A percentile compares a stretch with the other conserved stretches of the same genome.
These are phyloP conservation scores for Polyploca ridens DNA, from an alignment of 2,888 invertebrate genomes.

Conservation along the genomic window DNA sequence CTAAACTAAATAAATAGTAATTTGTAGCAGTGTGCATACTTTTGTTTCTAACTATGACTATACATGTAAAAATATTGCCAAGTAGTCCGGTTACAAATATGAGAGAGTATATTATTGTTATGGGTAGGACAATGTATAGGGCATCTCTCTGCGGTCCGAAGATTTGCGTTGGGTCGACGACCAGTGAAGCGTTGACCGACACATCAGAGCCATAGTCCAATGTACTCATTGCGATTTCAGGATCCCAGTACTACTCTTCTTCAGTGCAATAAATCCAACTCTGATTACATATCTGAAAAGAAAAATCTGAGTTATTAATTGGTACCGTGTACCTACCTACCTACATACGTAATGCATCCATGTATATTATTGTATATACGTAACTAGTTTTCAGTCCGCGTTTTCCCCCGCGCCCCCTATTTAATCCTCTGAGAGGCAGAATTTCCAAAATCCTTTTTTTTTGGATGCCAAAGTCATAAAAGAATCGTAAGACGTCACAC, in stretches of 20 bases:
- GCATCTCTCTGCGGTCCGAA: constrained; percentile 82
- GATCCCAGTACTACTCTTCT: not conserved
- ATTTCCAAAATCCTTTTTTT: no score
- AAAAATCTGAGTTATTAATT: not conserved
- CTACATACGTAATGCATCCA: no score
- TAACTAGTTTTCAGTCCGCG: no score
- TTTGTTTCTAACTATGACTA: constrained; percentile 92
- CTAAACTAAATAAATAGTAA: constrained; percentile 93
- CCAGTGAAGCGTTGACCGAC: constrained; percentile 28
- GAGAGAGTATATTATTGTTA: constrained; percentile 90
- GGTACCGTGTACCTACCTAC: no score
- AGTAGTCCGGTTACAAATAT: constrained; percentile 92
- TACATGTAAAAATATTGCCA: constrained; percentile 93
- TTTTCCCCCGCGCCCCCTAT: no score
- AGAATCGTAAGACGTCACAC: no score
- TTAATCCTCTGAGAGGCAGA: no score
- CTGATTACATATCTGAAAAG: not conserved
- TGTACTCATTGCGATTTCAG: not conserved
- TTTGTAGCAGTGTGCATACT: constrained; percentile 93
- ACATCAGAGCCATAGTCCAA: not conserved
- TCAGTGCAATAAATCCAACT: not conserved
- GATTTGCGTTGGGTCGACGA: constrained; percentile 59
- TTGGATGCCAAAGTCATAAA: no score
- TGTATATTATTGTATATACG: no score
- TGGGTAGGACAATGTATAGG: constrained; percentile 87